Base-by-base conservation (phyloP, 2,113 vertebrate species). In the Phocoena phocoena region DNA sequence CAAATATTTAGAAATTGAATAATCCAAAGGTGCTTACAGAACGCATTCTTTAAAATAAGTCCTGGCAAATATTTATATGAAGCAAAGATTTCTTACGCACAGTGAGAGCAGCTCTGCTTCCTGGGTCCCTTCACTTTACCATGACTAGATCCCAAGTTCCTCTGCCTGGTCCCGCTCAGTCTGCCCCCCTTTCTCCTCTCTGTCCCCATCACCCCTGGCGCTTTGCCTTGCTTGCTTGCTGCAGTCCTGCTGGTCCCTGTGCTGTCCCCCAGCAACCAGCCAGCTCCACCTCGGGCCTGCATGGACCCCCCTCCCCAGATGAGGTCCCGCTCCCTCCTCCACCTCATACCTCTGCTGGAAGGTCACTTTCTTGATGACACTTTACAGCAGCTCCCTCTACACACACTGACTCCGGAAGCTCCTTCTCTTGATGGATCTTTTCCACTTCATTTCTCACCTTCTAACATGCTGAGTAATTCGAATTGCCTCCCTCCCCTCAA, bases 161-260 rank as follows among this genome's bases (percentile, higher is more conserved):
- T 9, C 41, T 9, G 0, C 31, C 0, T 0, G 17, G 12, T 21
- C 77, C 41, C 47, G 2, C 18, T 15, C 33, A 1, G 2, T 15
- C 68, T 38, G 17, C 33, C 36, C 25, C 18, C 6, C 44, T 23
- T 25, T 18, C 4, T 21, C 28, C 36, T 50, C 17, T 25, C 36
- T 12, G 68, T 5, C 70, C 21, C 83, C 7, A 0, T 15, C 60
- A 2, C 3, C 8, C 53, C 1, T 0, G 1, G 33, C 0, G 1
- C 31, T 41, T 21, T 11, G 33, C 47, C 63, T 36, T 6, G 6
- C 33, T 13, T 4, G 0, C 63, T 58, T 3, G 0, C 23, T 13
- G 11, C 25, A 38, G 65, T 18, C 20, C 0, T 11, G 17, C 21
- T 12, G 21, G 47, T n/a, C 36, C 13, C 50, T 11, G 36, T 21